phyloP scores from a whole-genome alignment of 2,113 vertebrate genomes.

The Talpa occidentalis region DNA sequence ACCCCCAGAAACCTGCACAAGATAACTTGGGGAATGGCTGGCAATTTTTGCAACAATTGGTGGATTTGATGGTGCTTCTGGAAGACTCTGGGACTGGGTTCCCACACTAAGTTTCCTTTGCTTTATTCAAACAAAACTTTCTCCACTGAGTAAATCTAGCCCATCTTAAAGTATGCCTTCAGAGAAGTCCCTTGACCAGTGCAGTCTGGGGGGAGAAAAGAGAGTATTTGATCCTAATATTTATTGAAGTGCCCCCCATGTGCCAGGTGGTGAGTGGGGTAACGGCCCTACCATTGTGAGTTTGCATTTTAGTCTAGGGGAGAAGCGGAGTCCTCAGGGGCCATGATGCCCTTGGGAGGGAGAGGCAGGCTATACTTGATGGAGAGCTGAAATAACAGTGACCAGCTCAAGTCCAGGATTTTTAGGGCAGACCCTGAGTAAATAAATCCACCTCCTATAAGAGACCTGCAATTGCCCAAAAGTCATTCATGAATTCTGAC shows the following conservation, averaged over 20 bases:
- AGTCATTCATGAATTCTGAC: background rate
- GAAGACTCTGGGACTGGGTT: background rate
- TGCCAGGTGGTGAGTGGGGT: background rate
- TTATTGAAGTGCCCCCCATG: background rate
- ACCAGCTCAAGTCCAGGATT: background rate
- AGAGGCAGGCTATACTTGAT: too few species aligned
- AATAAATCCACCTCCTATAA: background rate
- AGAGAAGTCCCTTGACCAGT: background rate
- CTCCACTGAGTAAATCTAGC: background rate
- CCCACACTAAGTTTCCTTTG: background rate
- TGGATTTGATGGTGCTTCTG: too few species aligned
- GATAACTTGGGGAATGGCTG: background rate
- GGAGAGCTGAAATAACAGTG: background rate
- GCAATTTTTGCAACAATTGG: background rate
- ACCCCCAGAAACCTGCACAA: background rate
- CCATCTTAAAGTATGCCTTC: background rate
- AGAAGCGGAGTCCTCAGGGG: background rate
- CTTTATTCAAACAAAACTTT: background rate
- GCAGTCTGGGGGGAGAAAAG: fast-evolving
- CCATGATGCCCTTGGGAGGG: fast-evolving
- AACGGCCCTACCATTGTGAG: background rate
- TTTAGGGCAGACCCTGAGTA: background rate
- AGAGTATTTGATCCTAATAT: too few species aligned
- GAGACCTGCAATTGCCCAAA: background rate
- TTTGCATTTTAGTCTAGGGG: background rate